Conservation (phyloP, 2,888 invertebrate species). For the Ectemnius continuus region DNA sequence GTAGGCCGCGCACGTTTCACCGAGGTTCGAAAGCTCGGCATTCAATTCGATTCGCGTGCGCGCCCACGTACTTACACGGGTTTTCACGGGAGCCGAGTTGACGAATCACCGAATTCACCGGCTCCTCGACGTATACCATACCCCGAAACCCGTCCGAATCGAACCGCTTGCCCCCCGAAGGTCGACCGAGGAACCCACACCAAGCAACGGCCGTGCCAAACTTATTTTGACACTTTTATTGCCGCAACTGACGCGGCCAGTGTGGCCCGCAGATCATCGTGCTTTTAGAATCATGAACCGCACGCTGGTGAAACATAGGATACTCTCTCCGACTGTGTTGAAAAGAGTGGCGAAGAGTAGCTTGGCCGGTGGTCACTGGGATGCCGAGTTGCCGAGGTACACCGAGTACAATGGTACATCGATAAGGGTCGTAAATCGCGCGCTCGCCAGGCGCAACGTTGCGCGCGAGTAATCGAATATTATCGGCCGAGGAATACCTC, state of each 20-base stretch:
- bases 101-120: neutral
- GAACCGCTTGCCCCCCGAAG: neutral
- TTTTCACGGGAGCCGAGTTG: conserved; percentile 16
- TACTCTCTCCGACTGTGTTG: too few relatives aligned
- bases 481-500: conserved; percentile 54
- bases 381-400: neutral
- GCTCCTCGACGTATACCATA: neutral
- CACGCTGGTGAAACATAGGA: too few relatives aligned
- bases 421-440: conserved; percentile 4
- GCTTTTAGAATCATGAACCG: too few relatives aligned
- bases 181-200: neutral
- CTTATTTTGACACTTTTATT: conserved; percentile 4
- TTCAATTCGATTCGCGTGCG: conserved; percentile 65
- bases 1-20: conserved; percentile 69
- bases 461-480: conserved; percentile 48
- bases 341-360: neutral
- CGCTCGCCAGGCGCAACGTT: conserved; percentile 25
- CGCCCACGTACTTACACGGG: conserved; percentile 34
- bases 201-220: neutral
- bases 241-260: neutral
- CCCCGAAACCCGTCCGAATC: neutral
- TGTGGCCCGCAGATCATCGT: too few relatives aligned
- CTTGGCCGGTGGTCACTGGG: neutral
- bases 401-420: neutral
- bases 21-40: conserved; percentile 64